Base-by-base conservation (phyloP, 2,113 vertebrate genomes). In the Nothoprocta pentlandii region DNA sequence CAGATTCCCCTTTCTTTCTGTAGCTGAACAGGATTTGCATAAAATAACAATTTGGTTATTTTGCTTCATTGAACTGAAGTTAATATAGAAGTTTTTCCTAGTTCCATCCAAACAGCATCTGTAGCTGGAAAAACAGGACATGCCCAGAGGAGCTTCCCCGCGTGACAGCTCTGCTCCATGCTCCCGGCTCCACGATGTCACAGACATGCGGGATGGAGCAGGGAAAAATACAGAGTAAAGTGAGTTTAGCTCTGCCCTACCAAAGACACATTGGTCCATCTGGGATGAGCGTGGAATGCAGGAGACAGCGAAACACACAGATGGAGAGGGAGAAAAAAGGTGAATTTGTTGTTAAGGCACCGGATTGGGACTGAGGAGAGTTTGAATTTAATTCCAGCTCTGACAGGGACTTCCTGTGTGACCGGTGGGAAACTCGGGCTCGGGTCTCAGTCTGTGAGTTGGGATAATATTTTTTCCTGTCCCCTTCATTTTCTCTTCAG, bases 351-450 rank as follows among this genome's bases (percentile, higher is more conserved):
- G 21, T 80, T 91, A 74, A 78, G 61, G 44, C 51, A 63, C 66
- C 44, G 47, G 34, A n/a, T 54, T 79, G 47, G 25, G 64, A 26
- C 59, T 83, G 58, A 82, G 70, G 46, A 85, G 85, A 83, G 77
- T 89, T 82, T 80, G 2, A 49, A 74, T 92, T 88, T 90, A 89
- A 80, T 94, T 94, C 46, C 71, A 80, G 30, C 77, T 54, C 61
- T 73, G 75, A 58, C 19, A 56, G 30, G 44, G 75, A 46, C 53
- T 88, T 93, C 69, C 39, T 80, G 16, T 61, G 16, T 81, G 77
- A 73, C 62, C 44, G 89, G 83, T 83, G 30, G 73, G 62, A 89
- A 81, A 66, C 49, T 41, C 16, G 34, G 30, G 71, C 77, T 93
- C 47, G 28, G 6, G 78, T 91, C 62, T 75, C 47, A 81, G 73